Percentiles rank a stretch among this genome's conserved stretches.
Evolutionary conservation across 2,888 invertebrate species (phyloP).

Genomic region (Megastigmus dorsalis): DNA sequence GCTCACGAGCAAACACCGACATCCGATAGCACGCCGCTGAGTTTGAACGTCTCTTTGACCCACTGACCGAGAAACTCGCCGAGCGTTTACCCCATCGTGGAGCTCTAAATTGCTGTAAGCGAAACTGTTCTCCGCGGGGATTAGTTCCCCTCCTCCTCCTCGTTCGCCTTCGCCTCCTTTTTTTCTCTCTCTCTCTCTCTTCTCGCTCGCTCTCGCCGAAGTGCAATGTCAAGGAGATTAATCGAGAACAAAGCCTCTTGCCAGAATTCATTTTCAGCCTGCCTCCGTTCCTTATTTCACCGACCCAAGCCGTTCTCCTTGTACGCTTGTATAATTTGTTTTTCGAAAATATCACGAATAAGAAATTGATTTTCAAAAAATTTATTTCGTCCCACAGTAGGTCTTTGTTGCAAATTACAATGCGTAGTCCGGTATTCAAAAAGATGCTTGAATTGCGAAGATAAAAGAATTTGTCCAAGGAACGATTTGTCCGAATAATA

Average conservation of each 20-base stretch:
- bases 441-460: too few relatives aligned
- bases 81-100: constrained; percentile 22
- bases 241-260: neutral
- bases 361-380: too few relatives aligned
- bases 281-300: neutral
- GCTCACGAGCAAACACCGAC: constrained; percentile 42
- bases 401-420: too few relatives aligned
- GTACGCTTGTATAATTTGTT: too few relatives aligned
- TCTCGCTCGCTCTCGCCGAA: neutral
- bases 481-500: too few relatives aligned
- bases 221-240: constrained; percentile 43
- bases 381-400: too few relatives aligned
- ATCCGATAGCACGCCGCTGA: constrained; percentile 40
- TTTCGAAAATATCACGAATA: too few relatives aligned
- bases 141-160: constrained; percentile 13
- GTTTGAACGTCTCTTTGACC: constrained; percentile 51
- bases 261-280: neutral
- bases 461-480: too few relatives aligned
- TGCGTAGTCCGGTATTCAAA: too few relatives aligned
- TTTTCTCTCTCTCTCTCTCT: neutral
- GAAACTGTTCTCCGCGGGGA: constrained; percentile 5
- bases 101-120: constrained; percentile 22
- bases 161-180: neutral
- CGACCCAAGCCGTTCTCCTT: too few relatives aligned
- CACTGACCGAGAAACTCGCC: constrained; percentile 48